phyloP scores from a whole-genome alignment of 2,888 invertebrate genomes.

The Notocelia uddmanniana region DNA sequence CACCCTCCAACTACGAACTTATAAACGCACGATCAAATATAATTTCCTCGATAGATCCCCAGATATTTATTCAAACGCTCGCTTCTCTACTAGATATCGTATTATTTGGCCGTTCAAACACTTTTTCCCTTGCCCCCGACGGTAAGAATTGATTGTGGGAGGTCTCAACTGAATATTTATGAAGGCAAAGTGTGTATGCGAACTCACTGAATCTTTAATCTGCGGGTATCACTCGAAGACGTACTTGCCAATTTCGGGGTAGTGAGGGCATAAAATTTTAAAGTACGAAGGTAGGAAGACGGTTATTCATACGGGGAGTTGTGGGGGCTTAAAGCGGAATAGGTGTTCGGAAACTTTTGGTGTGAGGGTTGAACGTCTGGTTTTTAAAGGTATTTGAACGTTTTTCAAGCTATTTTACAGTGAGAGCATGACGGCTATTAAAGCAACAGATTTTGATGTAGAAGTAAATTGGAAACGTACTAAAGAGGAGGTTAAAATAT shows the following conservation, averaged over 20 bases:
- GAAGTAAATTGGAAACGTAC: too few relatives aligned
- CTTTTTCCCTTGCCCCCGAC: slow-evolving; percentile 67
- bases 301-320: slow-evolving; percentile 20
- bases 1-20: slow-evolving; percentile 36
- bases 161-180: slow-evolving; percentile 82
- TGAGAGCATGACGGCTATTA: background rate
- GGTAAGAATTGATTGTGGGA: slow-evolving; percentile 80
- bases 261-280: slow-evolving; percentile 40
- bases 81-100: slow-evolving; percentile 74
- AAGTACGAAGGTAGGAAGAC: slow-evolving; percentile 23
- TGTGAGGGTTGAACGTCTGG: background rate
- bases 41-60: slow-evolving; percentile 50
- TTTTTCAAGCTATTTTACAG: background rate
- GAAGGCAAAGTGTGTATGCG: slow-evolving; percentile 84
- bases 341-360: slow-evolving; percentile 14
- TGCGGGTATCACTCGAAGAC: slow-evolving; percentile 49
- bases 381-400: slow-evolving; percentile 12
- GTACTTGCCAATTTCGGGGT: slow-evolving; percentile 44
- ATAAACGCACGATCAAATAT: slow-evolving; percentile 45
- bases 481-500: too few relatives aligned
- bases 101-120: slow-evolving; percentile 77
- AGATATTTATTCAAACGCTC: slow-evolving; percentile 75
- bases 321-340: slow-evolving; percentile 19
- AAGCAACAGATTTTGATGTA: background rate
- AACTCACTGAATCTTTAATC: slow-evolving; percentile 85